These are phyloP conservation scores for Amblyjoppa proteus DNA, from an alignment of 2,888 invertebrate species.

Conservation along the genomic window DNA sequence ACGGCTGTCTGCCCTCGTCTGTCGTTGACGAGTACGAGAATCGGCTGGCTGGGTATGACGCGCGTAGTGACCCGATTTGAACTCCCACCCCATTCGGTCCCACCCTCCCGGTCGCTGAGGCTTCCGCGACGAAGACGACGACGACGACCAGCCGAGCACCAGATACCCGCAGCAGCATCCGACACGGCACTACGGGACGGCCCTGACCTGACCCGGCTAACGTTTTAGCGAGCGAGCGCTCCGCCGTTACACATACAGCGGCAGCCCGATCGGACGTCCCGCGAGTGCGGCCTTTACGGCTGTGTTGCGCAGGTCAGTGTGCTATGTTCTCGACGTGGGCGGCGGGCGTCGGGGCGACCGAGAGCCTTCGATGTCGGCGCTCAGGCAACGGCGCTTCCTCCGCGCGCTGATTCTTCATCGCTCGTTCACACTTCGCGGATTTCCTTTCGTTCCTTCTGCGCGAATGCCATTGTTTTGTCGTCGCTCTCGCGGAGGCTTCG, in stretches of 20 bases:
- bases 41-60: constrained; percentile 69
- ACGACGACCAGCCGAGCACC: constrained; percentile 18
- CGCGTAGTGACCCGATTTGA: constrained; percentile 76
- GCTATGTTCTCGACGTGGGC: constrained; percentile 49
- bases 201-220: constrained; percentile 78
- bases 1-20: constrained; percentile 3
- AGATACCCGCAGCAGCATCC: constrained; percentile 58
- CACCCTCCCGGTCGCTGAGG: constrained; percentile 2
- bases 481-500: not conserved
- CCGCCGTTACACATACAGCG: constrained; percentile 55
- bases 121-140: constrained; percentile 28
- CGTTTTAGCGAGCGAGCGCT: constrained; percentile 24
- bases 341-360: constrained; percentile 45
- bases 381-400: not conserved
- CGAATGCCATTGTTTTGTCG: not conserved
- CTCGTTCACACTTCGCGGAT: not conserved
- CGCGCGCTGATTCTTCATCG: too few species aligned
- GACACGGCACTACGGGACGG: constrained; percentile 66
- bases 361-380: constrained; percentile 45
- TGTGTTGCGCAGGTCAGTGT: constrained; percentile 80
- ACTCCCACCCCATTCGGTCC: constrained; percentile 69
- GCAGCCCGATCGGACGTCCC: constrained; percentile 65
- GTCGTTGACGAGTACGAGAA: constrained; percentile 23
- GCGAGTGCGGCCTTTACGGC: constrained; percentile 69
- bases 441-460: not conserved